Base-by-base conservation (phyloP, 2,797 vertebrate genomes). In the Protosalanx chinensis region DNA sequence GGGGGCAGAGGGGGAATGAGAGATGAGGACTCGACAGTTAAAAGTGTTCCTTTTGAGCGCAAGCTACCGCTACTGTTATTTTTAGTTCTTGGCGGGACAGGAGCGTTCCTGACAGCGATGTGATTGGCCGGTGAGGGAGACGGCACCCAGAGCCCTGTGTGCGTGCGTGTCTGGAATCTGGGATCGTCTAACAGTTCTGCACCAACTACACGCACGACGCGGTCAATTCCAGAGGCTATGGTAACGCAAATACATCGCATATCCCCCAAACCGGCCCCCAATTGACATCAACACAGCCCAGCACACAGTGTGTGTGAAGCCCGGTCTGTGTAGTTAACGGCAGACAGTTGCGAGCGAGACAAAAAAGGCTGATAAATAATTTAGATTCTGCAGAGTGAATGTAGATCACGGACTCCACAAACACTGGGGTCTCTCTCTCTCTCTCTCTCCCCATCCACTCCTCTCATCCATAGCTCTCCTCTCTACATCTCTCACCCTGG, bases 381-480 rank as follows among this genome's bases (percentile, higher is more conserved):
- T 93, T 81, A 92, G 84, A 91, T 84, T 91, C 85, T 90, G 89
- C 91, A 90, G 87, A 80, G 69, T 86, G 82, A 91, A 90, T 75
- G 74, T 82, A 89, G 86, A 91, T 91, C 82, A 86, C 71, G 57
- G 72, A 78, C 76, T 86, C 76, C 76, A 82, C 62, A 81, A 84
- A 82, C 79, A 76, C 59, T 73, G 74, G 73, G 53, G 62, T 13
- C 23, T 51, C 27, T 67, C 41, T 51, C 23, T 51, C 27, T 67
- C 41, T 51, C 64, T 67, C 46, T n/a, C 65, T 30, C 16, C 56
- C 33, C 23, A 2, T 68, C 67, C 49, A 18, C 37, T 33, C 13
- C 15, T 67, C 51, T 67, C 65, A 10, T 10, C 29, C 46, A 23
- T n/a, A 5, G 53, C 30, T 68, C n/a, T 68, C 33, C 27, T 56